These are phyloP conservation scores for Machimus rusticus DNA, from an alignment of 2,888 invertebrate genomes.

Conservation along the genomic window DNA sequence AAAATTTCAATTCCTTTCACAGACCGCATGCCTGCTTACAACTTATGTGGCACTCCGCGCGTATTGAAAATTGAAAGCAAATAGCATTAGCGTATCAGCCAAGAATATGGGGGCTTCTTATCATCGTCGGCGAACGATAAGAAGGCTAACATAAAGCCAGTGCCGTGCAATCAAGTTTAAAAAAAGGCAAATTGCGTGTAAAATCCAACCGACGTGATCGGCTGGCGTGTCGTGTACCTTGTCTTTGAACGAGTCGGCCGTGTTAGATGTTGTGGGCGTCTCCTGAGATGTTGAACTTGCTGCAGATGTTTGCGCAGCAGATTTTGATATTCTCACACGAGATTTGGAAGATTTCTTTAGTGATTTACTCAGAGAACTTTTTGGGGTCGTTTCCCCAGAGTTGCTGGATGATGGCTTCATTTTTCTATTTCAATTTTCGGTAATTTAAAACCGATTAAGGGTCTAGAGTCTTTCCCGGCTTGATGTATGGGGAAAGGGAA, in stretches of 20 bases:
- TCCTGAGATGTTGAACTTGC: slow-evolving; percentile 47
- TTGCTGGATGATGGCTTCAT: slow-evolving; percentile 24
- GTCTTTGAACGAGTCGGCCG: slow-evolving; percentile 40
- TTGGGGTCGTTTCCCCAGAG: slow-evolving; percentile 52
- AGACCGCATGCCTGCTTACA: neutral
- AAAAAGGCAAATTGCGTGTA: neutral
- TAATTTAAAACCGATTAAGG: neutral
- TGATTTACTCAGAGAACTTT: slow-evolving; percentile 54
- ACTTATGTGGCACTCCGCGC: neutral
- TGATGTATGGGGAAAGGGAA: neutral
- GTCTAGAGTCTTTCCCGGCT: neutral
- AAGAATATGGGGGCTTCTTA: neutral
- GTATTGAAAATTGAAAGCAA: neutral
- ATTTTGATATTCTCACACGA: slow-evolving; percentile 55
- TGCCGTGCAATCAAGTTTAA: neutral
- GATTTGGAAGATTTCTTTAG: slow-evolving; percentile 59
- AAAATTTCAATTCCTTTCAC: neutral
- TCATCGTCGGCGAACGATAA: neutral
- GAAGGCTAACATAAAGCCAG: neutral
- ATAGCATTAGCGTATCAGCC: neutral
- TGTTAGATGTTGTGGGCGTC: slow-evolving; percentile 48
- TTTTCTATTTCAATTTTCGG: neutral
- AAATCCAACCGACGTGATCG: neutral
- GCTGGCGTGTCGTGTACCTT: neutral
- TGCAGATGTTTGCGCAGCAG: slow-evolving; percentile 52